Evolutionary conservation across 92 coral and sea anemone genomes (phyloP).

Genomic region (Pocillopora grandis): DNA sequence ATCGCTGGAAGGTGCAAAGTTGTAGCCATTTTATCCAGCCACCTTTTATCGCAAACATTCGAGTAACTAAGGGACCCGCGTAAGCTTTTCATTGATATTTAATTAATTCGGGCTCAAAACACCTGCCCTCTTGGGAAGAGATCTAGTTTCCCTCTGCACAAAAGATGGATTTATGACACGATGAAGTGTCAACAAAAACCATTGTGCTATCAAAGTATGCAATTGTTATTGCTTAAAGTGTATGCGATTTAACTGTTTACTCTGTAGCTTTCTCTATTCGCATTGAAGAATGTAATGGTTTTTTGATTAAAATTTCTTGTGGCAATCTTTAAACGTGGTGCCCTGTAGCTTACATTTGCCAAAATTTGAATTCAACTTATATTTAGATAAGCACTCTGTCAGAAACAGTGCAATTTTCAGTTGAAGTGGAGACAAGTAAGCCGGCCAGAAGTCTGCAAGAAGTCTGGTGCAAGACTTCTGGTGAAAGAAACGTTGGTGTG

Average conservation of each 20-base stretch:
- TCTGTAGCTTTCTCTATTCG: background rate
- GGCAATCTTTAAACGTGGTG: too few species aligned
- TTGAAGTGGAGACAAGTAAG: too few species aligned
- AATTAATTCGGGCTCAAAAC: constrained; percentile 34
- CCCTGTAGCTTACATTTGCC: too few species aligned
- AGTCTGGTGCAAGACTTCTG: too few species aligned
- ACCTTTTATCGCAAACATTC: constrained; percentile 27
- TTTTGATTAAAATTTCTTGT: too few species aligned
- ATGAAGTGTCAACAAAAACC: background rate
- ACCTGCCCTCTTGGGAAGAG: constrained; percentile 43
- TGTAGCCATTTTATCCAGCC: constrained; percentile 21
- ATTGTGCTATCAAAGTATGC: constrained; percentile 11
- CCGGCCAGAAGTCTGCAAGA: too few species aligned
- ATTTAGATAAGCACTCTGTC: too few species aligned
- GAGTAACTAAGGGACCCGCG: constrained; percentile 33
- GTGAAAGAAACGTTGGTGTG: too few species aligned
- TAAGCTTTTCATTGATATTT: constrained; percentile 32
- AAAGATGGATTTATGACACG: background rate
- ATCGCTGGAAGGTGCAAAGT: constrained; percentile 32
- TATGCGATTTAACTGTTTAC: background rate
- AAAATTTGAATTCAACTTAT: too few species aligned
- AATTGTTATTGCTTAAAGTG: background rate
- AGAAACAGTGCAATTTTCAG: too few species aligned
- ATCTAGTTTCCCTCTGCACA: background rate
- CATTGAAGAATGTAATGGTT: too few species aligned